Evolutionary conservation across 2,113 vertebrate genomes (phyloP).

Genomic region (Willisornis vidua): DNA sequence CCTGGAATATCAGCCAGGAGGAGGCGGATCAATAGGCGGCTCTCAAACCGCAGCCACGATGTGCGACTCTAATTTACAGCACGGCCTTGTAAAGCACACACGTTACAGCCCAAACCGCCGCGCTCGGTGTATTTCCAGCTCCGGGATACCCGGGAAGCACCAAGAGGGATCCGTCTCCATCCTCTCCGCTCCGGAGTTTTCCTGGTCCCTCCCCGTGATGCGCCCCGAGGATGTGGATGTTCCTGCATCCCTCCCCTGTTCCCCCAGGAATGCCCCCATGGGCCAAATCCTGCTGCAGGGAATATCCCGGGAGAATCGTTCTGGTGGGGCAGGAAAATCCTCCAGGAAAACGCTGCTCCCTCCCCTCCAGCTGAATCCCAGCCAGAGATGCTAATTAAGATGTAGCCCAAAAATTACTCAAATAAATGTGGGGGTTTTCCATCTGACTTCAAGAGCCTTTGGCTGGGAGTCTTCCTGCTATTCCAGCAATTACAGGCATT

Average conservation of each 20-base stretch:
- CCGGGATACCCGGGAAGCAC: background rate
- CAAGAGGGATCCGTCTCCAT: background rate
- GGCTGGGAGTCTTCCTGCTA: background rate
- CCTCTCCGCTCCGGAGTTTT: background rate
- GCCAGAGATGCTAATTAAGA: background rate
- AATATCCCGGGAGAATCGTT: background rate
- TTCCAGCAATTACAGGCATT: background rate
- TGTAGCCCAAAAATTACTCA: background rate
- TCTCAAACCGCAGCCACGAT: background rate
- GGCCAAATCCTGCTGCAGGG: accelerated
- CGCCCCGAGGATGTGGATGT: background rate
- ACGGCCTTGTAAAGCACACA: background rate
- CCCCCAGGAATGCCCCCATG: background rate
- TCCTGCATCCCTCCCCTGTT: background rate
- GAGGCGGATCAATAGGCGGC: background rate
- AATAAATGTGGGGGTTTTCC: background rate
- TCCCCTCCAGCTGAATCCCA: background rate
- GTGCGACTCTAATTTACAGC: background rate
- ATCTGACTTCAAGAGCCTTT: background rate
- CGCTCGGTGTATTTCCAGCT: background rate
- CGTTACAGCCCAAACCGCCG: background rate
- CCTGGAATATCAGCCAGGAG: background rate
- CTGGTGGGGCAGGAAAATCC: background rate
- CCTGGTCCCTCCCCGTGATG: background rate
- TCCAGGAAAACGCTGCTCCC: background rate